A percentile compares a stretch with the other conserved stretches of the same genome.
These are phyloP conservation scores for Meteorus sp. DNA, from an alignment of 1,140 invertebrate genomes.

Conservation along the genomic window DNA sequence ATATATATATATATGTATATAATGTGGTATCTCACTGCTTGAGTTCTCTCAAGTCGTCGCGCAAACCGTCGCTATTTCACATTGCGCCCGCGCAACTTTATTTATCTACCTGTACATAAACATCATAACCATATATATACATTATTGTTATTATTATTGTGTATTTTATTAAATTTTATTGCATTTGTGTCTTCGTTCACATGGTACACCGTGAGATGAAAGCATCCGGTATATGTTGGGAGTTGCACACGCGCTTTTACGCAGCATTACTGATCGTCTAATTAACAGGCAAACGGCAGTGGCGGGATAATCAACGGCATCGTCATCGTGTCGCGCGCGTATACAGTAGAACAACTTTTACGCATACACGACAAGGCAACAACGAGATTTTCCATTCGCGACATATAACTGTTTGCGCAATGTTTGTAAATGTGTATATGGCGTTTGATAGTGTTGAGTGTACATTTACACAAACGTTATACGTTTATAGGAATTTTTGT, in stretches of 20 bases:
- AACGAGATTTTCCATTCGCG: slow-evolving; percentile 28
- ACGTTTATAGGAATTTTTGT: too few species aligned
- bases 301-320: background rate
- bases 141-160: background rate
- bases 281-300: background rate
- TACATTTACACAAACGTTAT: too few species aligned
- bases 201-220: too few species aligned
- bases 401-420: slow-evolving; percentile 30
- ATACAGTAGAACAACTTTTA: too few species aligned
- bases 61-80: slow-evolving; percentile 28
- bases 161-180: background rate
- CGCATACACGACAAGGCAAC: background rate
- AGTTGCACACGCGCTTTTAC: too few species aligned
- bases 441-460: too few species aligned
- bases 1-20: background rate
- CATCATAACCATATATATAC: too few species aligned
- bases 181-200: background rate
- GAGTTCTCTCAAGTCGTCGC: background rate
- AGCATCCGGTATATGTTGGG: background rate
- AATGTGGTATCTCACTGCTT: background rate
- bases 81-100: background rate
- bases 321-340: too few species aligned
- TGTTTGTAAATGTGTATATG: slow-evolving; percentile 27
- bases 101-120: too few species aligned
- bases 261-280: background rate